Evolutionary conservation across 2,888 invertebrate species (phyloP), one percentile per base, ranked within the genome.

Genomic region (Eurytoma californica): DNA sequence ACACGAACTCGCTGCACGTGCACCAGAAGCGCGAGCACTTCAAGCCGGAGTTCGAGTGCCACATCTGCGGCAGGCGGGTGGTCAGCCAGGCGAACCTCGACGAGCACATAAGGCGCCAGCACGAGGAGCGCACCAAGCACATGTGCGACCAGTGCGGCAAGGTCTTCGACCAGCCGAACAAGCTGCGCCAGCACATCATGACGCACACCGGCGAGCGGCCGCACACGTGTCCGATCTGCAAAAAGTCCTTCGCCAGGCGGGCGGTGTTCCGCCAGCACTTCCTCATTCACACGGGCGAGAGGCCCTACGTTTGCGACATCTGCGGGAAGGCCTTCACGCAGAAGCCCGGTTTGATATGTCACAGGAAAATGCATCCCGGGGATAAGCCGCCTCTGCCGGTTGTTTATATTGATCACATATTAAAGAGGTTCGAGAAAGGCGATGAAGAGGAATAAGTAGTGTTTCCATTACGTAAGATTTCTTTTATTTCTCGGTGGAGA

Each of bases 1-100:
- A 90, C 77, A 87, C 86, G n/a, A 89, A 89, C 20, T 88, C 89
- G 0, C 83, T 90, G 0, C 88, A 89, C 73, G 89, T 90, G 1
- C 90, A 90, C 67, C 88, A 88, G 69, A 90, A 90, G 51, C 89
- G 90, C 87, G 90, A 90, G 0, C 90, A 90, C 63, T 90, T 85
- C 76, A 88, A 89, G 67, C 90, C 90, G 0, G 88, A 90, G 61
- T 90, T 84, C 79, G 89, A 90, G 75, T 90, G 90, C 68, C 85
- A 85, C 18, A 87, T 90, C 57, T 90, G 90, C 79, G 87, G 88
- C 20, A 81, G 90, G 13, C 84, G 90, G 0, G 90, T 90, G 90
- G 90, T 90, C 0, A 88, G 87, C 1, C 88, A 90, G 75, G 88
- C 87, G 49, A 90, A 90, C 79, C 84, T 90, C 0, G 87, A 89